Evolutionary conservation across 53 echinoderm and acorn worm species (phyloP), one percentile per base, ranked within the genome.

Genomic region (Patiria pectinifera): DNA sequence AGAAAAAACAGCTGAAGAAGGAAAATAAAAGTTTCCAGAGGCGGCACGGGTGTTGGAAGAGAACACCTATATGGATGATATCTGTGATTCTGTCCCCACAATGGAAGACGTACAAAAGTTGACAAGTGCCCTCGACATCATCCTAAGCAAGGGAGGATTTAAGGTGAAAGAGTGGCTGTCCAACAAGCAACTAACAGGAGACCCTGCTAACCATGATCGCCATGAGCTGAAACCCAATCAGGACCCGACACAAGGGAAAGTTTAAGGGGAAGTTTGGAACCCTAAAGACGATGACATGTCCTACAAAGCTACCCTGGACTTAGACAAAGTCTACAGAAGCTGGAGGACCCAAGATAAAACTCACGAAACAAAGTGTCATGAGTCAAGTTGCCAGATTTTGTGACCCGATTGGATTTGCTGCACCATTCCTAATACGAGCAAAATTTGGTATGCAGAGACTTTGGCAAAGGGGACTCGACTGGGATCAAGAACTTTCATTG

Each of bases 91-190:
- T 3, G 89, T 93, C 24, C 18, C 35, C 10, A 89, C 83, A 5
- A 45, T 76, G 1, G 83, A 22, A 44, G 89, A 77, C 2, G 84
- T 71, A 16, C 23, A 72, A 23, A 72, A 71, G 70, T 59, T 93
- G 5, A 93, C 89, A 11, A 16, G n/a, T 4, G 89, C 70, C 2
- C 74, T 94, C 45, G 92, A 89, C 43, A 45, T 63, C 11, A 8
- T 89, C 4, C 90, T 94, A 23, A 19, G 7, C 14, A 74, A 89
- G 26, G 92, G 91, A 72, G 95, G 95, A 23, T 93, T 93, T 63
- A 86, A 83, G 18, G 93, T 93, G 3, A 95, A 95, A 69, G 93
- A 87, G 2, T 93, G 95, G 95, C 72, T 66, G n/a, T 93, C 95
- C 59, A 82, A 83, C 21, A 77, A 76, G 89, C 78, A 45, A 89